These are phyloP conservation scores for Patella caerulea DNA, from an alignment of 2,888 invertebrate species.

Conservation along the genomic window DNA sequence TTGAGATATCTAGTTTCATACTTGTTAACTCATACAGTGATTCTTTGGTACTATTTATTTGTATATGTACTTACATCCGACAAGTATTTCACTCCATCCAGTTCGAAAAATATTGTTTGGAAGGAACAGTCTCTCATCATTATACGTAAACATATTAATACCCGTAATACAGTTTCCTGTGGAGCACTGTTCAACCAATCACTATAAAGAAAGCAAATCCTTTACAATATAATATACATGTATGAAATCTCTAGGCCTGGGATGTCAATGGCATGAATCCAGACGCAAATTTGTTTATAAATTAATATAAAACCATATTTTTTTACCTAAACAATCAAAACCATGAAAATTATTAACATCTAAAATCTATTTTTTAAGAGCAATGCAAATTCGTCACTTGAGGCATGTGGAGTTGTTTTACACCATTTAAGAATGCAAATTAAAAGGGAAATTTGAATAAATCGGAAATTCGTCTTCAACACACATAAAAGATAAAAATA, in stretches of 20 bases:
- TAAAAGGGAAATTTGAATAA: slow-evolving; percentile 5
- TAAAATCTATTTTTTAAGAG: too few species aligned
- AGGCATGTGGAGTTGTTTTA: not conserved
- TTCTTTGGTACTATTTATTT: too few species aligned
- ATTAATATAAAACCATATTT: slow-evolving; percentile 15
- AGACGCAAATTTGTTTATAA: not conserved
- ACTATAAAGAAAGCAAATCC: slow-evolving; percentile 41
- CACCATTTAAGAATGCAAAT: not conserved
- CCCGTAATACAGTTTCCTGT: slow-evolving; percentile 63
- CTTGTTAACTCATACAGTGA: too few species aligned
- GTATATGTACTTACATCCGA: slow-evolving; percentile 51
- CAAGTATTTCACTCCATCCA: slow-evolving; percentile 59
- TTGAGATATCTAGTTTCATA: too few species aligned
- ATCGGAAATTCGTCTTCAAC: not conserved
- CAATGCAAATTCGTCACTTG: too few species aligned
- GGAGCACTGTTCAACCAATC: slow-evolving; percentile 64
- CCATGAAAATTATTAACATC: too few species aligned
- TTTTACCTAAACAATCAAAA: not conserved
- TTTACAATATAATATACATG: too few species aligned
- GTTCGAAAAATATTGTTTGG: slow-evolving; percentile 63
- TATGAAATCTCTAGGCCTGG: too few species aligned
- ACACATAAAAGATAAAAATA: too few species aligned
- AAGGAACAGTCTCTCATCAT: slow-evolving; percentile 63
- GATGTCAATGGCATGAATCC: not conserved
- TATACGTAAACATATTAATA: slow-evolving; percentile 66